Evolutionary conservation across 2,797 vertebrate genomes (phyloP), one percentile per base, ranked within the genome.

Genomic region (Sylvia borin): DNA sequence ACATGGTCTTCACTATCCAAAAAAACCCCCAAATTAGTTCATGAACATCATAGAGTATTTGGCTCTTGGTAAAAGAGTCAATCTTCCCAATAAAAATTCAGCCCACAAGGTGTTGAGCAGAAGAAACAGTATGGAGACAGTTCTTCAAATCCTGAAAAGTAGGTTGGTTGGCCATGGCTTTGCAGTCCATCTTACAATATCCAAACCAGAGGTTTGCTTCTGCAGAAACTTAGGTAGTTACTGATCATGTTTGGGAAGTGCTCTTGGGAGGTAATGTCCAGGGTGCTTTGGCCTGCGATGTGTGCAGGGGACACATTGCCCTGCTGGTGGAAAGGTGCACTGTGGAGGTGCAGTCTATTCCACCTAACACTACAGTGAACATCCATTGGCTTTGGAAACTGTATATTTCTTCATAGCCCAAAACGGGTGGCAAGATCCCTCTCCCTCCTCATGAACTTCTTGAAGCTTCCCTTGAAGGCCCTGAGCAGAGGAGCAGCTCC

Each of bases 311-410:
- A 26, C 32, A 5, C 13, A 11, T 25, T 0, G 0, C 26, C 26
- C 32, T 14, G 5, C 73, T 68, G 29, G 4, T 34, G 61, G 16
- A 1, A 13, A 71, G 48, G 14, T 86, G 31, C 13, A 14, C 32
- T 58, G 38, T 42, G 45, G 61, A 91, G 18, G 2, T 48, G 26
- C 45, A 38, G 0, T 38, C 54, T 64, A 14, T 42, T 90, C 32
- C 36, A 40, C 19, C 22, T 45, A 25, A 21, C 2, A 3, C 10
- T 9, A 34, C 40, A 34, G 43, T 7, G 22, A 43, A 65, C 57
- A 61, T 9, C 1, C 7, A 5, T 24, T 0, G 0, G 1, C 26
- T 87, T 58, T 82, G 71, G 72, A 85, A 71, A 13, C 34, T 42
- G 29, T 16, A 2, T 36, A 9, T 76, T 66, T 27, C 20, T 71